These are phyloP conservation scores for Kobus ellipsiprymnus DNA, from an alignment of 2,113 vertebrate species.

Conservation along the genomic window DNA sequence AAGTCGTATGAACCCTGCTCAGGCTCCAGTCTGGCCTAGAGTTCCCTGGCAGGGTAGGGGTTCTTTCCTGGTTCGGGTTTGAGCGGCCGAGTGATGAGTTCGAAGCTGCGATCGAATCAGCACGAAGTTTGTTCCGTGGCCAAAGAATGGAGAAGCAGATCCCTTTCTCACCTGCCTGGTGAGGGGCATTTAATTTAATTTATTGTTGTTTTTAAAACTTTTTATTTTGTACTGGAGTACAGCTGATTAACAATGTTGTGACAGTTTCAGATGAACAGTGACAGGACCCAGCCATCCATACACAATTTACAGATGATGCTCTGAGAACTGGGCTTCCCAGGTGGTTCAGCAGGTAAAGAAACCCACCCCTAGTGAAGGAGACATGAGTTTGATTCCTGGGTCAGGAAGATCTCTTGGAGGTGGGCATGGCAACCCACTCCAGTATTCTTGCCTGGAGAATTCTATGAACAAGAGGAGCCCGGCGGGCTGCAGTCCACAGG, in stretches of 20 bases:
- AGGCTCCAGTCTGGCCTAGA: neutral
- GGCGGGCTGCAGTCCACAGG: neutral
- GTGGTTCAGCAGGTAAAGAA: too few relatives aligned
- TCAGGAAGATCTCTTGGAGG: too few relatives aligned
- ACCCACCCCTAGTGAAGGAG: too few relatives aligned
- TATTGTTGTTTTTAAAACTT: neutral
- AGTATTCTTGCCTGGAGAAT: neutral
- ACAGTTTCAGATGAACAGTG: too few relatives aligned
- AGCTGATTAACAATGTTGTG: too few relatives aligned
- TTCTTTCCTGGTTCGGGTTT: neutral
- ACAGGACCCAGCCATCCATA: too few relatives aligned
- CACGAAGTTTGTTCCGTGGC: neutral
- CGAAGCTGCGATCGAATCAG: neutral
- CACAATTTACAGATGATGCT: too few relatives aligned
- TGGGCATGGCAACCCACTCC: neutral
- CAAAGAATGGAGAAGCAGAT: neutral
- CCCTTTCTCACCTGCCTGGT: neutral
- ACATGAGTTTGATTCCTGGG: too few relatives aligned
- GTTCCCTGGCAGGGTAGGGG: neutral
- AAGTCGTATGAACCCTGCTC: neutral
- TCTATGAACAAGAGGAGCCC: neutral
- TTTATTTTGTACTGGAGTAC: neutral
- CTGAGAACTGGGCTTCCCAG: too few relatives aligned
- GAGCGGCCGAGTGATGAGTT: neutral
- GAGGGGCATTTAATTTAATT: neutral